Evolutionary conservation across 2,888 invertebrate genomes (phyloP).

Genomic region (Itoplectis maculator): DNA sequence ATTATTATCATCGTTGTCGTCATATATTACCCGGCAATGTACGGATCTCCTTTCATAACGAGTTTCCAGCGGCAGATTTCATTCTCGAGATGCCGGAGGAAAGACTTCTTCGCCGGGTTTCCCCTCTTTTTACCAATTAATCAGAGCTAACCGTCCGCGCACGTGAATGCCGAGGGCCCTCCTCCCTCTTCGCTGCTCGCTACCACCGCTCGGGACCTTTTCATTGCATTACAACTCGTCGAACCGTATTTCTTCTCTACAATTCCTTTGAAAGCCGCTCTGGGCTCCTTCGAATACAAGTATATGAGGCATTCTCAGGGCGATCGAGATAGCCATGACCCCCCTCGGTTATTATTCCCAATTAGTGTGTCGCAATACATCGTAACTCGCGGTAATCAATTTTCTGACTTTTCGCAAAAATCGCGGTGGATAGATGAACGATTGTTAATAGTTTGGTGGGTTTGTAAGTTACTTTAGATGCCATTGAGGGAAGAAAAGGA

Average conservation of each 20-base stretch:
- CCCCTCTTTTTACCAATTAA: conserved; percentile 68
- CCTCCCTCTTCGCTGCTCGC: conserved; percentile 36
- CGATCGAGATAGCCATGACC: neutral
- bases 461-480: no score
- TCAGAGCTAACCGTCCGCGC: conserved; percentile 66
- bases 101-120: conserved; percentile 49
- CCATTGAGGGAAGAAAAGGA: no score
- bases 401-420: neutral
- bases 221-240: conserved; percentile 57
- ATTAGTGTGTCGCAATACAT: neutral
- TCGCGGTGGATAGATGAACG: no score
- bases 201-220: conserved; percentile 48
- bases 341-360: neutral
- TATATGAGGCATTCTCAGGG: neutral
- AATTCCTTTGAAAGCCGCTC: conserved; percentile 37
- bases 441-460: no score
- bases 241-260: conserved; percentile 46
- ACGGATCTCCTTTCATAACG: conserved; percentile 58
- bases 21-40: conserved; percentile 28
- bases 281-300: conserved; percentile 28
- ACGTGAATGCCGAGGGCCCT: conserved; percentile 52
- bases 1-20: conserved; percentile 48
- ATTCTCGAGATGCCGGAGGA: conserved; percentile 47
- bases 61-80: conserved; percentile 58
- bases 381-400: neutral